Conservation (phyloP, 2,113 vertebrate species). For the Gobius niger region DNA sequence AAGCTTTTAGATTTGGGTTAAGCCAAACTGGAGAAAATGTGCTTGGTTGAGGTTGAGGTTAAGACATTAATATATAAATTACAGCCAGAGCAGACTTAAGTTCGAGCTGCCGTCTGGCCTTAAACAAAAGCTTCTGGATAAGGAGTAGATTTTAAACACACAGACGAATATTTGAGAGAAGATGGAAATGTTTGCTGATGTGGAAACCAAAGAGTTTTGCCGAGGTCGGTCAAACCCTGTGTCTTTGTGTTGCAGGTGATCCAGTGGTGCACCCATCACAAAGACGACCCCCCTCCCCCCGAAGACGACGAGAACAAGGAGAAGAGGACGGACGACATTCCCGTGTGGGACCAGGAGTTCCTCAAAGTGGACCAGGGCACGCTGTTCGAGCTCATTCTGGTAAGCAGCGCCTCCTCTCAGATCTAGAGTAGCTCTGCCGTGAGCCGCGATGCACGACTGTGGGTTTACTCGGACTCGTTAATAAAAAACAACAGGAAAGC, state of each 20-base stretch:
- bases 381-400: conserved; percentile 98
- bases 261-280: conserved; percentile 99
- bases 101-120: too few relatives aligned
- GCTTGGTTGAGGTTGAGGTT: too few relatives aligned
- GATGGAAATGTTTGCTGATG: too few relatives aligned
- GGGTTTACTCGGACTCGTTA: not conserved
- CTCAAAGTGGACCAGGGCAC: conserved; percentile 99
- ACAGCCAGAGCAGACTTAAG: too few relatives aligned
- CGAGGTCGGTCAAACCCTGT: not conserved
- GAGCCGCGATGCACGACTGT: too few relatives aligned
- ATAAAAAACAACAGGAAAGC: not conserved
- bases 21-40: too few relatives aligned
- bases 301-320: conserved; percentile 99
- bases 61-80: too few relatives aligned
- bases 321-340: conserved; percentile 98
- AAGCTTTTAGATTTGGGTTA: too few relatives aligned
- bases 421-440: not conserved
- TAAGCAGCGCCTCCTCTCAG: conserved; percentile 56
- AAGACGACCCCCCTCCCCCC: conserved; percentile 97
- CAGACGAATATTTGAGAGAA: too few relatives aligned
- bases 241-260: conserved; percentile 83
- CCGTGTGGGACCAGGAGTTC: conserved; percentile 99
- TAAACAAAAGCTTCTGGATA: too few relatives aligned
- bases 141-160: too few relatives aligned
- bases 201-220: too few relatives aligned